Conservation (phyloP, 2,113 vertebrate genomes). For the Daphoenositta chrysoptera region DNA sequence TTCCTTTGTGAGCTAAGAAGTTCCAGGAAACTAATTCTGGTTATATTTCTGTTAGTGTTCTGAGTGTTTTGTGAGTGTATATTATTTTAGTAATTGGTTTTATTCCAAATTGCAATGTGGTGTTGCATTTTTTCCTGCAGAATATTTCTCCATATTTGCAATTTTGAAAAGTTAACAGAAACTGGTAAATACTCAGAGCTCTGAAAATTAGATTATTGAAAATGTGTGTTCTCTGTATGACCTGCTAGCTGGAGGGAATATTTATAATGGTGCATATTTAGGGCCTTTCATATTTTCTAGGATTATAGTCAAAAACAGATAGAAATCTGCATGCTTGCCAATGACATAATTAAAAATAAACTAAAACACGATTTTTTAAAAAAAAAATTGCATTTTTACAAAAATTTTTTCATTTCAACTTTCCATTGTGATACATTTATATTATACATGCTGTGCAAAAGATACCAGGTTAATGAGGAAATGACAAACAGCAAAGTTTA, state of each 20-base stretch:
- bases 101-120: not conserved
- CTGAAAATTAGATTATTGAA: not conserved
- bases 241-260: not conserved
- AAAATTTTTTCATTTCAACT: not conserved
- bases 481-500: not conserved
- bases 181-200: not conserved
- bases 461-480: not conserved
- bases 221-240: not conserved
- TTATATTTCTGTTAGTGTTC: not conserved
- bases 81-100: not conserved
- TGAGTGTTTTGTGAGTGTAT: not conserved
- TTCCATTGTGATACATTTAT: not conserved
- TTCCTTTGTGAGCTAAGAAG: conserved; percentile 15
- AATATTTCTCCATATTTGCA: not conserved
- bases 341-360: not conserved
- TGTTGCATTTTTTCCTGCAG: not conserved
- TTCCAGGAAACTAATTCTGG: not conserved
- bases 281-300: not conserved
- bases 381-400: not conserved
- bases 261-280: not conserved
- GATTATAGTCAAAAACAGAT: not conserved
- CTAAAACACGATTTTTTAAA: not conserved
- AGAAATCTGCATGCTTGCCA: not conserved
- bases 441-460: not conserved
- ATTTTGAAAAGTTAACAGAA: not conserved